phyloP scores from a whole-genome alignment of 2,888 invertebrate species.

The Deilephila porcellus region DNA sequence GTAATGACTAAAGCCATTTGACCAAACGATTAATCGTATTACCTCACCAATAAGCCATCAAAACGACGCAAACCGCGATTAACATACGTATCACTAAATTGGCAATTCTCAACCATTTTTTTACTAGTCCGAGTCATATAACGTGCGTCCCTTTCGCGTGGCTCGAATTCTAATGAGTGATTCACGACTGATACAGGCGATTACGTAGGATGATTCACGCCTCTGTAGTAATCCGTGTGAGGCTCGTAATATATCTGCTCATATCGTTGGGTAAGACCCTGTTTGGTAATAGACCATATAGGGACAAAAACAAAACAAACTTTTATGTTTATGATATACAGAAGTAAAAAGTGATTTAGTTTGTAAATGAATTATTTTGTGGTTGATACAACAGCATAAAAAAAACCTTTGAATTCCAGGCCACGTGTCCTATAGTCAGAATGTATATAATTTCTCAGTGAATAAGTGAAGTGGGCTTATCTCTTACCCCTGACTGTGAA shows the following conservation, averaged over 20 bases:
- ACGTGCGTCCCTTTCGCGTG: conserved; percentile 61
- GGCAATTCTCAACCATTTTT: neutral
- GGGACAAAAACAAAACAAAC: neutral
- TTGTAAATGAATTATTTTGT: neutral
- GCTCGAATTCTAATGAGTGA: conserved; percentile 66
- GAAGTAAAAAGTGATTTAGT: neutral
- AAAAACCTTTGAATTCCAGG: no score
- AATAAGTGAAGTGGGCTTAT: no score
- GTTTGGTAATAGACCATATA: neutral
- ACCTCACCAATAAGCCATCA: conserved; percentile 11
- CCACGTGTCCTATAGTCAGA: no score
- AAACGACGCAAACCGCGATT: neutral
- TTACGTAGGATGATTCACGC: conserved; percentile 62
- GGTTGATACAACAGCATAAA: neutral
- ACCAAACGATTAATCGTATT: neutral
- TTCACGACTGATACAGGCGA: conserved; percentile 60
- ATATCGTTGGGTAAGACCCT: neutral
- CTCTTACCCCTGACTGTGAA: no score
- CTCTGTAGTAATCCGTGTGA: conserved; percentile 39
- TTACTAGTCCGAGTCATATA: conserved; percentile 35
- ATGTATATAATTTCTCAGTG: no score
- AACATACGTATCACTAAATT: neutral
- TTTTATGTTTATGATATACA: neutral
- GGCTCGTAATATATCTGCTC: conserved; percentile 28
- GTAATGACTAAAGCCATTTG: neutral